These are phyloP conservation scores for Pantherophis alleghaniensis DNA, from an alignment of 2,797 vertebrate species.

Conservation along the genomic window DNA sequence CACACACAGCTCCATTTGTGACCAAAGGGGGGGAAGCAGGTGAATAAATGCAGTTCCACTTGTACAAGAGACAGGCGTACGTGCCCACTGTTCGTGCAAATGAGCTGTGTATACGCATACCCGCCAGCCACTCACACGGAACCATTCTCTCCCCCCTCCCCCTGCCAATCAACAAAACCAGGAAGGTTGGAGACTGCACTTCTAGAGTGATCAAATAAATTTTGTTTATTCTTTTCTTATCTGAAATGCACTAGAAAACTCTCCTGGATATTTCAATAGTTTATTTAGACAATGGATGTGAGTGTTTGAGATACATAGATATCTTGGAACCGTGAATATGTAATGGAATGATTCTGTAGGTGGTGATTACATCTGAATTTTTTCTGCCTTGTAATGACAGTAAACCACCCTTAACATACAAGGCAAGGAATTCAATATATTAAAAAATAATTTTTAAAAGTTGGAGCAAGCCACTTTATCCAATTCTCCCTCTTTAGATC, in stretches of 20 bases:
- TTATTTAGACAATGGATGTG: not conserved
- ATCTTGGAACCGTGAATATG: not conserved
- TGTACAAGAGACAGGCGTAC: too few relatives aligned
- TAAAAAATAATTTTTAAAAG: constrained; percentile 5
- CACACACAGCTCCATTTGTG: too few relatives aligned
- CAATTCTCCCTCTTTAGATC: not conserved
- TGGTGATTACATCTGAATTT: constrained; percentile 14
- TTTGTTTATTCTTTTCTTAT: not conserved
- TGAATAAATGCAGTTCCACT: too few relatives aligned
- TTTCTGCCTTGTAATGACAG: constrained; percentile 17
- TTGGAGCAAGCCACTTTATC: not conserved
- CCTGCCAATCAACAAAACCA: too few relatives aligned
- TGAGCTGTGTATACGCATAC: too few relatives aligned
- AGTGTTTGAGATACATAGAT: not conserved
- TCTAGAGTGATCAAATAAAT: not conserved
- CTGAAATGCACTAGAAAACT: not conserved
- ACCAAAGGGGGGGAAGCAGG: too few relatives aligned
- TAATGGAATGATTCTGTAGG: not conserved
- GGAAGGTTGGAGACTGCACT: too few relatives aligned
- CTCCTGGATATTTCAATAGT: not conserved
- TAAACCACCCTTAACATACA: not conserved
- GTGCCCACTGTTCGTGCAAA: too few relatives aligned
- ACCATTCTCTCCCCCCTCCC: too few relatives aligned
- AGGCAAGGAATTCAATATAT: not conserved
- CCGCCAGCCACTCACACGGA: too few relatives aligned